These are phyloP conservation scores for Chinchilla lanigera DNA, from an alignment of 2,113 vertebrate genomes.

Conservation along the genomic window DNA sequence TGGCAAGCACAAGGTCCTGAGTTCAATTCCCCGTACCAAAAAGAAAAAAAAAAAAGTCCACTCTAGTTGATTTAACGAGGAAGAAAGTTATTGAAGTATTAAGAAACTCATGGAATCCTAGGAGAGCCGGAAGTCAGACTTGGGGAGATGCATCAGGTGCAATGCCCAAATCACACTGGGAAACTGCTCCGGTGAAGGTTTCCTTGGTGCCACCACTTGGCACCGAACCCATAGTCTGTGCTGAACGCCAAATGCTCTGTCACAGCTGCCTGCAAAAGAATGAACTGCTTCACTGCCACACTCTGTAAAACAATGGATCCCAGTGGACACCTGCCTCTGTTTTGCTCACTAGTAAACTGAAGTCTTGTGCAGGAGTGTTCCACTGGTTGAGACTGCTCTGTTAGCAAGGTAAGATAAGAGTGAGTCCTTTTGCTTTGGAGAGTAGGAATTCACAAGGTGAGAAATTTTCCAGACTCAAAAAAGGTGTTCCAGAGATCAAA, in stretches of 20 bases:
- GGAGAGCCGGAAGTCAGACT: constrained; percentile 7
- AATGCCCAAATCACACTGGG: not conserved
- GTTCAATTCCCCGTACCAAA: too few relatives aligned
- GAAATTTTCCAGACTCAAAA: not conserved
- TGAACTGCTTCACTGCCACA: not conserved
- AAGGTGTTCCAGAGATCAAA: not conserved
- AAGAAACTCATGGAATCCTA: not conserved
- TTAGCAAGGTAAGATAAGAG: not conserved
- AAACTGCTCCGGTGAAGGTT: not conserved
- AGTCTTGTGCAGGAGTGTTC: not conserved
- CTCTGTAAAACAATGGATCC: not conserved
- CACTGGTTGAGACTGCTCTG: not conserved
- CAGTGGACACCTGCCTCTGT: not conserved
- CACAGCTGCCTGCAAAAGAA: not conserved
- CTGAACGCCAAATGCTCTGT: not conserved
- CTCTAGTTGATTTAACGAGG: not conserved
- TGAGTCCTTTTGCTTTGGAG: not conserved
- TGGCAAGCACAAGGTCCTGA: too few relatives aligned
- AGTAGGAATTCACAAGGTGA: not conserved
- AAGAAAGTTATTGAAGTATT: not conserved
- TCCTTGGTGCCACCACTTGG: not conserved
- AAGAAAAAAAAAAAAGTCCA: too few relatives aligned
- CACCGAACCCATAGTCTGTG: not conserved
- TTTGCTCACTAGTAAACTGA: not conserved
- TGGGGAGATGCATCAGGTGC: not conserved